Conservation (phyloP, 2,888 invertebrate genomes). For the Noctuana brunneofusca region DNA sequence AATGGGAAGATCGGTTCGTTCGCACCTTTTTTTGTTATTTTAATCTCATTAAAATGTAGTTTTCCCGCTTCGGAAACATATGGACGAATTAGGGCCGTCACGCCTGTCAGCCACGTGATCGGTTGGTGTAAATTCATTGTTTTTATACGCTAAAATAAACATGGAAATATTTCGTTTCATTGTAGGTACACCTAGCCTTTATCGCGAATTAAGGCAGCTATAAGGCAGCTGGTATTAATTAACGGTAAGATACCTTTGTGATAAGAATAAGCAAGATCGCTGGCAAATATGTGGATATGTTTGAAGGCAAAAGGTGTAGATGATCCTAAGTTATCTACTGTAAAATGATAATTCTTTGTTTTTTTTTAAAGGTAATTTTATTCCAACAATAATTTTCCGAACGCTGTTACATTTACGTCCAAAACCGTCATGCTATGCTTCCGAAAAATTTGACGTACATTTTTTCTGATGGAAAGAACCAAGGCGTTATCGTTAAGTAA, state of each 20-base stretch:
- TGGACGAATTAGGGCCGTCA: slow-evolving; percentile 40
- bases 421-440: slow-evolving; percentile 13
- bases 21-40: slow-evolving; percentile 66
- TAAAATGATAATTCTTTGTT: neutral
- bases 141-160: neutral
- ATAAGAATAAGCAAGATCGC: neutral
- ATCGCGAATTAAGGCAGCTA: neutral
- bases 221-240: slow-evolving; percentile 3
- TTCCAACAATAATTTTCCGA: slow-evolving; percentile 7
- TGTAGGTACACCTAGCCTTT: neutral
- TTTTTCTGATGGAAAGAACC: slow-evolving; percentile 38
- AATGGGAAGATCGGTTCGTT: slow-evolving; percentile 64
- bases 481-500: slow-evolving; percentile 43
- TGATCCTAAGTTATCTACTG: neutral
- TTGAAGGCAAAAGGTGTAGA: neutral
- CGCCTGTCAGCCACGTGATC: slow-evolving; percentile 27
- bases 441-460: slow-evolving; percentile 27
- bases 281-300: neutral
- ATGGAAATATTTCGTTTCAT: neutral
- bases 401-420: slow-evolving; percentile 12
- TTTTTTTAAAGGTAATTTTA: too few relatives aligned
- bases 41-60: slow-evolving; percentile 67
- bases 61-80: slow-evolving; percentile 47
- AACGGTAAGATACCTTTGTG: neutral
- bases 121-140: slow-evolving; percentile 29